These are phyloP conservation scores for Chiridota heheva DNA, from an alignment of 35 echinoderm and acorn worm species.

Conservation along the genomic window DNA sequence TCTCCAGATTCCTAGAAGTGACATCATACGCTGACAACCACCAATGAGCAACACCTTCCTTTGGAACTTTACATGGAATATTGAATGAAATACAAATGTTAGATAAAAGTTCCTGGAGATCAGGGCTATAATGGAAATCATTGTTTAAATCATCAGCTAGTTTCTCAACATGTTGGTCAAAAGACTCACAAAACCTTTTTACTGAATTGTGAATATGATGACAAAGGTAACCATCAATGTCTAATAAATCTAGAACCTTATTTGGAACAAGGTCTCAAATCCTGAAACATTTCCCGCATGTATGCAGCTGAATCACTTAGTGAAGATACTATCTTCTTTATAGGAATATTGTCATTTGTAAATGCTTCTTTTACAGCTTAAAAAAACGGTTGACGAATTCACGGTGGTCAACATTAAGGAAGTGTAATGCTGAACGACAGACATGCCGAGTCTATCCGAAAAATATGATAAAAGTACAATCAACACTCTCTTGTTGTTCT, in stretches of 20 bases:
- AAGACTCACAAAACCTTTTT: conserved; percentile 22
- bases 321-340: conserved; percentile 3
- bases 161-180: conserved; percentile 8
- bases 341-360: conserved; percentile 11
- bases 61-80: neutral
- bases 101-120: neutral
- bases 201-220: conserved; percentile 41
- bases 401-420: conserved; percentile 9
- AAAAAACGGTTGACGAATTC: conserved; percentile 24
- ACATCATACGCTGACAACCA: conserved; percentile 24
- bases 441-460: conserved; percentile 7
- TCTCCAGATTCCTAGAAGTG: neutral
- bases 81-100: neutral
- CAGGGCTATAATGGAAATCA: conserved; percentile 24
- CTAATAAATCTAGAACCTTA: neutral
- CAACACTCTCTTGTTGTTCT: neutral
- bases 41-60: neutral
- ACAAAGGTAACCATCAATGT: conserved; percentile 34
- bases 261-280: conserved; percentile 36
- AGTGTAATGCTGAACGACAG: conserved; percentile 16
- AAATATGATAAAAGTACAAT: conserved; percentile 14
- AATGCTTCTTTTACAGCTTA: conserved; percentile 16
- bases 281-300: conserved; percentile 18
- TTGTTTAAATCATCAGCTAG: conserved; percentile 25
- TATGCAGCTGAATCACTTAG: conserved; percentile 31